Base-by-base conservation (phyloP, 2,888 invertebrate species). In the Drosophila koepferae region DNA sequence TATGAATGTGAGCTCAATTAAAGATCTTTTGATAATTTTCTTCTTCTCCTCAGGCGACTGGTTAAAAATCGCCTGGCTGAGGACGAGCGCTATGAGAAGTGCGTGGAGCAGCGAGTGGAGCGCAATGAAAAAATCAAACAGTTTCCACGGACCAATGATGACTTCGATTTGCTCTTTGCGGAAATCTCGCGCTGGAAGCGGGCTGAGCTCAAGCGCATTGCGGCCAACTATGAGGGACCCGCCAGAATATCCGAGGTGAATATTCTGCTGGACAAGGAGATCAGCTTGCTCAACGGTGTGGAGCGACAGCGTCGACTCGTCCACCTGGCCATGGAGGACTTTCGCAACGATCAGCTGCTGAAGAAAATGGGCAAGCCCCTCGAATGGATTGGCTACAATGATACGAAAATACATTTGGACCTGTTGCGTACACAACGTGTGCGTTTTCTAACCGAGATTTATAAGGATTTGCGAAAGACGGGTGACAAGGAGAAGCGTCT, bases 371-470 rank as follows among this genome's bases (percentile, higher is more conserved):
- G 96, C 5, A 94, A 95, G 77, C 96, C 98, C 0, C 94, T 96
- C 48, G 95, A 95, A 65, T 97, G 97, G 96, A 94, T 95, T 71
- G 96, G 96, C 40, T 95, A 95, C 82, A 96, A 96, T 87, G 96
- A 96, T 23, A 94, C 93, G 70, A 91, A 95, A 41, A 95, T 97
- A 20, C 95, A 96, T 77, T 96, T 98, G 96, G 96, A 98, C 81
- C 96, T 97, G 0, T 91, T 97, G 59, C 96, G 96, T 91, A 96
- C 96, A 23, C 97, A 97, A 89, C 95, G 96, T 83, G 97, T 97
- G 18, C 95, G 95, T 59, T 96, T 96, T 88, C 94, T 97, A 53
- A 95, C 95, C 66, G 95, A 95, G 80, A 93, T 97, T 18, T 97
- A 97, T 91, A 94, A 95, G 82, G 94, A 95, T 62, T 94, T 98